These are phyloP conservation scores for Protobothrops flavoviridis DNA, from an alignment of 2,113 vertebrate species.

Conservation along the genomic window DNA sequence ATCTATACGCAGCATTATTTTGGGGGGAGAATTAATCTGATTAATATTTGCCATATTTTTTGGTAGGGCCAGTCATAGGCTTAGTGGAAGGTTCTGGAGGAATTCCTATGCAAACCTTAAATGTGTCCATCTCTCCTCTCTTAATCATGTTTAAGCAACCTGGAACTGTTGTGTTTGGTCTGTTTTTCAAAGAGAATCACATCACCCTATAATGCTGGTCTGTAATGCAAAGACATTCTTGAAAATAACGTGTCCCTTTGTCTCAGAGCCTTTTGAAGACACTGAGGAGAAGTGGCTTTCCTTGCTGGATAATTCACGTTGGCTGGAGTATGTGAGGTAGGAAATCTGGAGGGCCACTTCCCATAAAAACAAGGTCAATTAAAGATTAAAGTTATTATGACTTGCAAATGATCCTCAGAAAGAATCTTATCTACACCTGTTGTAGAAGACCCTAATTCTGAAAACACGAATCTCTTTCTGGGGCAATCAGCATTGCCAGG, in stretches of 20 bases:
- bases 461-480: background rate
- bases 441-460: background rate
- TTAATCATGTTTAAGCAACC: background rate
- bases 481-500: background rate
- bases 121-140: background rate
- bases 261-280: constrained; percentile 89
- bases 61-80: too few relatives aligned
- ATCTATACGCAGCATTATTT: background rate
- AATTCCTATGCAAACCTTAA: background rate
- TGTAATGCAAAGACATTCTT: background rate
- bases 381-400: background rate
- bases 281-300: constrained; percentile 94
- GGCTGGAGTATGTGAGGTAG: constrained; percentile 93
- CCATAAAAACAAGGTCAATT: background rate
- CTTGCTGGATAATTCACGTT: constrained; percentile 86
- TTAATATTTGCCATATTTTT: background rate
- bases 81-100: background rate
- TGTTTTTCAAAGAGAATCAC: background rate
- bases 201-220: background rate
- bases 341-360: background rate
- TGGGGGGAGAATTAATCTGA: background rate
- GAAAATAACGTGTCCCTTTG: constrained; percentile 1
- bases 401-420: background rate
- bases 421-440: background rate
- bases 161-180: background rate